A percentile compares a stretch with the other conserved stretches of the same genome.
These are phyloP conservation scores for Aldrovandia affinis DNA, from an alignment of 2,797 vertebrate species.

Conservation along the genomic window DNA sequence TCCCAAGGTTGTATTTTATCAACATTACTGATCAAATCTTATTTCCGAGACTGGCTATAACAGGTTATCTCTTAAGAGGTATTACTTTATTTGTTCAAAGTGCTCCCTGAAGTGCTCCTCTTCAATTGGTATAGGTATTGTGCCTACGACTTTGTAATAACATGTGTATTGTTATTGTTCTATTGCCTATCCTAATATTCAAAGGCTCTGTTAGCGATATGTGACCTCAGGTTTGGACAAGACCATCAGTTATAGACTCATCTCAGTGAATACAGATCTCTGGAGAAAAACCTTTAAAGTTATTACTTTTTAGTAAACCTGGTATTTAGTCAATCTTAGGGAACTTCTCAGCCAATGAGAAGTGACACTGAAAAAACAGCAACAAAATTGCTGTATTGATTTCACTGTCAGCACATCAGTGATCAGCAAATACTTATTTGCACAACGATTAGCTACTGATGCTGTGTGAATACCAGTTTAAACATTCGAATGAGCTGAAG, in stretches of 20 bases:
- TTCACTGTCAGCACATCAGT: no score
- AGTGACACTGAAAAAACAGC: no score
- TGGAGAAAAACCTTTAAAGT: not conserved
- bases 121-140: not conserved
- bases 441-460: no score
- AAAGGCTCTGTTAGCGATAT: not conserved
- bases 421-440: no score
- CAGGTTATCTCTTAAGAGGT: constrained; percentile 16
- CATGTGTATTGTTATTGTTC: not conserved
- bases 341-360: no score
- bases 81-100: constrained; percentile 10
- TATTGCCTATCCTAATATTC: not conserved
- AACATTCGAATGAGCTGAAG: no score
- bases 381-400: no score
- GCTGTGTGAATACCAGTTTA: no score
- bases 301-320: not conserved
- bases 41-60: not conserved
- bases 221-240: not conserved
- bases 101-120: constrained; percentile 2
- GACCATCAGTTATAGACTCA: not conserved
- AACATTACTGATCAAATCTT: constrained; percentile 22
- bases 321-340: no score
- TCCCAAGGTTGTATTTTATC: constrained; percentile 5
- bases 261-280: not conserved
- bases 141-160: constrained; percentile 11